Percentiles rank a stretch among this genome's conserved stretches.
These are phyloP conservation scores for Osmoderma eremita DNA, from an alignment of 2,888 invertebrate species.

Conservation along the genomic window DNA sequence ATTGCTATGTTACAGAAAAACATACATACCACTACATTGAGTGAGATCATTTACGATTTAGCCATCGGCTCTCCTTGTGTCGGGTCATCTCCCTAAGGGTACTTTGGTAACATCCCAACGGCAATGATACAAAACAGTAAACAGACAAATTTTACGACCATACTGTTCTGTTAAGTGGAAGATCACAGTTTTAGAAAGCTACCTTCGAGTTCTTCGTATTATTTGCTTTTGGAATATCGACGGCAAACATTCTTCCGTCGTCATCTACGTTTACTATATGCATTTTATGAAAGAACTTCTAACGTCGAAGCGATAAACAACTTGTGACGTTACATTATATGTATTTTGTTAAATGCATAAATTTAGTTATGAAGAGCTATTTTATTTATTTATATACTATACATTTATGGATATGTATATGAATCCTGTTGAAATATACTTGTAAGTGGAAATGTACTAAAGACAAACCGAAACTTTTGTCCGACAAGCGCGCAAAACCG, in stretches of 20 bases:
- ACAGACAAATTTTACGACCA: constrained; percentile 25
- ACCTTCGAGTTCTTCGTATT: constrained; percentile 21
- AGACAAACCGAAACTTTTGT: no score
- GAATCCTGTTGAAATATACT: no score
- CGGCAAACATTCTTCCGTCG: constrained; percentile 12
- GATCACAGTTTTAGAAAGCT: constrained; percentile 28
- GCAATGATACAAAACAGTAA: constrained; percentile 15
- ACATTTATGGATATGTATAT: no score
- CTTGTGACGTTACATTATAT: no score
- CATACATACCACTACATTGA: no score
- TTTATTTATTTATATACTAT: no score
- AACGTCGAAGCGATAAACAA: constrained; percentile 1
- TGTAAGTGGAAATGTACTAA: no score
- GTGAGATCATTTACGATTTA: no score
- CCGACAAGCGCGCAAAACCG: no score
- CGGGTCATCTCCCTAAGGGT: background rate
- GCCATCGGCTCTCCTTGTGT: background rate
- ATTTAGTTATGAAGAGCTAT: no score
- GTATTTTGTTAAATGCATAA: no score
- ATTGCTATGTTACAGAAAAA: no score
- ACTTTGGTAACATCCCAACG: constrained; percentile 1
- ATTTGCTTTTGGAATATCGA: constrained; percentile 28
- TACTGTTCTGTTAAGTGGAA: constrained; percentile 26
- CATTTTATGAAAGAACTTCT: constrained; percentile 3
- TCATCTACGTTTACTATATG: constrained; percentile 4